Percentiles rank a stretch among this genome's conserved stretches.
phyloP scores from a whole-genome alignment of 2,888 invertebrate genomes.

The Caenorhabditis imperialis region DNA sequence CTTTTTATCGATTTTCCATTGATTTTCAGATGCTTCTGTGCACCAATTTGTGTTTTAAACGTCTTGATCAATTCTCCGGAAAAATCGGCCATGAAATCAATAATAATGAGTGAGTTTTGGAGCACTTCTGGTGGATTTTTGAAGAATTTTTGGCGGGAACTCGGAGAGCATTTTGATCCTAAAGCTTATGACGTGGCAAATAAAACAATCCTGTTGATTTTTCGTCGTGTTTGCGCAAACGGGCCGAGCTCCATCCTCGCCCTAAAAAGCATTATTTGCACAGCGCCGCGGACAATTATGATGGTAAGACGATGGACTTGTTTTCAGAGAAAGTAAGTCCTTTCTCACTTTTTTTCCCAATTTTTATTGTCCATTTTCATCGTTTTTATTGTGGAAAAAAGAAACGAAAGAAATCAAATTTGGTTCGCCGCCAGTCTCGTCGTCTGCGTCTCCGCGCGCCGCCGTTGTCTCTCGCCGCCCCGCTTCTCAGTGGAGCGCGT shows the following conservation, averaged over 20 bases:
- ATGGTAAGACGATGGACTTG: slow-evolving; percentile 22
- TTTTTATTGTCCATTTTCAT: slow-evolving; percentile 1
- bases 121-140: neutral
- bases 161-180: neutral
- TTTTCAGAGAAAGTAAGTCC: slow-evolving; percentile 39
- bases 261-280: neutral
- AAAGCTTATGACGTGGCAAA: neutral
- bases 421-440: slow-evolving; percentile 17
- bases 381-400: slow-evolving; percentile 2
- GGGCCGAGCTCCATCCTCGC: neutral
- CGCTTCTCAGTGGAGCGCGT: slow-evolving; percentile 22
- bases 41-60: slow-evolving; percentile 67
- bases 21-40: slow-evolving; percentile 63
- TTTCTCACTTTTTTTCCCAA: neutral
- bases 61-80: slow-evolving; percentile 62
- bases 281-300: neutral
- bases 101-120: slow-evolving; percentile 66
- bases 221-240: neutral
- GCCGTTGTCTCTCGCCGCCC: slow-evolving; percentile 9
- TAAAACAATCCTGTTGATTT: neutral
- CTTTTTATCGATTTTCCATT: neutral
- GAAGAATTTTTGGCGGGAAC: neutral
- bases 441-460: slow-evolving; percentile 25
- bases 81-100: slow-evolving; percentile 66
- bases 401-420: slow-evolving; percentile 26